Percentiles rank a stretch among this genome's conserved stretches.
These are phyloP conservation scores for Habroteleia sp. DNA, from an alignment of 2,888 invertebrate species.

Conservation along the genomic window DNA sequence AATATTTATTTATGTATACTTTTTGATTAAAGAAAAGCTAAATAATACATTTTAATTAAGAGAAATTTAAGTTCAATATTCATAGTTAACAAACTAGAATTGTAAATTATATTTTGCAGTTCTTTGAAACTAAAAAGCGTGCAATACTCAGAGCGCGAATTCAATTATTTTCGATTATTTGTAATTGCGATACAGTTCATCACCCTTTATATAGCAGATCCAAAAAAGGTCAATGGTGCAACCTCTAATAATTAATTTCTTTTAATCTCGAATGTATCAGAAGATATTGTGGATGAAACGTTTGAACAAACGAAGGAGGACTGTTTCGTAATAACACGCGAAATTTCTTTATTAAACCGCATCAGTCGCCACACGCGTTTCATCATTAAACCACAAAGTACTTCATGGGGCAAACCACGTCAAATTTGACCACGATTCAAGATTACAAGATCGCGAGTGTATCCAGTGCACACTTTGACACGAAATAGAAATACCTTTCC, in stretches of 20 bases:
- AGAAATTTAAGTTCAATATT: no score
- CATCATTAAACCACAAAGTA: conserved; percentile 11
- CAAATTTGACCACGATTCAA: background rate
- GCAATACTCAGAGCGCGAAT: no score
- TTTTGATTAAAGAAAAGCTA: no score
- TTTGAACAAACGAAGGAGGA: no score
- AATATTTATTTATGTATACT: no score
- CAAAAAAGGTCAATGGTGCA: conserved; percentile 48
- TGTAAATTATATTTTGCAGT: no score
- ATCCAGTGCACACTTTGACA: background rate
- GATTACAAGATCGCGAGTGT: background rate
- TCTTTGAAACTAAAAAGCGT: no score
- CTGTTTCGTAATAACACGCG: no score
- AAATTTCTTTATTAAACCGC: conserved; percentile 22
- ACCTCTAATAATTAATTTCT: conserved; percentile 46
- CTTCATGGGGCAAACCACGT: conserved; percentile 1
- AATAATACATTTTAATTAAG: no score
- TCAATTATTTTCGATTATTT: conserved; percentile 12
- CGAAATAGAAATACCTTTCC: background rate
- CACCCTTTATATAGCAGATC: conserved; percentile 23
- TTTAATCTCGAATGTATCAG: no score
- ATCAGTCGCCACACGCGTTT: conserved; percentile 3
- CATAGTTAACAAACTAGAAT: no score
- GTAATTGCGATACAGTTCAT: conserved; percentile 13
- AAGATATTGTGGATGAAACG: no score